Evolutionary conservation across 2,113 vertebrate genomes (phyloP), one percentile per base, ranked within the genome.

Genomic region (Prunella himalayana): DNA sequence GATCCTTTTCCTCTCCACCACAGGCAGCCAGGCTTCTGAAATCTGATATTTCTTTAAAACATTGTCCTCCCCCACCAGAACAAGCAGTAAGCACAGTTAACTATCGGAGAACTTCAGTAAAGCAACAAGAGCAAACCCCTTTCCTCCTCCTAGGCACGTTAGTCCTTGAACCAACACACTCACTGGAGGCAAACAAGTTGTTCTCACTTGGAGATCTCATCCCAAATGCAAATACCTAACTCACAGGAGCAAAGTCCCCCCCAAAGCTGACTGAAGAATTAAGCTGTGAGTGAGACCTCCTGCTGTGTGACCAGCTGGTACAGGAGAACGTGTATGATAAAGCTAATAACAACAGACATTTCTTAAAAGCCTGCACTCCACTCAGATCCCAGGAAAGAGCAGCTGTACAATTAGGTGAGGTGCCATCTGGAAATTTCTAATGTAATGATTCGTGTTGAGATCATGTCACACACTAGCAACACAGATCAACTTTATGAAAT

Each of bases 301-400:
- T 86, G 92, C 93, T 84, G 80, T 51, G 73, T 39, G 31, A 76
- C 72, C 94, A 92, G 88, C 90, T 96, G 90, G 71, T 77, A 51
- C 25, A 81, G 81, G 81, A 88, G 49, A 75, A 75, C 1, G 3
- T 53, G 56, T 37, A 57, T 83, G 60, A 93, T 51, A 88, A 86
- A 90, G 68, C 79, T 88, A 96, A 71, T 78, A 95, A 68, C 63
- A 85, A 77, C 44, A 83, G 69, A 69, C 69, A 75, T 82, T 68
- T 84, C 82, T 57, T 72, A 49, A 78, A 92, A 95, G 79, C 50
- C 68, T 56, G 31, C 56, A 33, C 68, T 86, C 71, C 30, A 60
- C 64, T 88, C 60, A 49, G 64, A 57, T 59, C 33, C 18, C 10
- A 45, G 39, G 56, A 60, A 86, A 37, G 24, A 88, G 75, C 60